phyloP scores from a whole-genome alignment of 2,888 invertebrate species.

The Drosophila limbata region DNA sequence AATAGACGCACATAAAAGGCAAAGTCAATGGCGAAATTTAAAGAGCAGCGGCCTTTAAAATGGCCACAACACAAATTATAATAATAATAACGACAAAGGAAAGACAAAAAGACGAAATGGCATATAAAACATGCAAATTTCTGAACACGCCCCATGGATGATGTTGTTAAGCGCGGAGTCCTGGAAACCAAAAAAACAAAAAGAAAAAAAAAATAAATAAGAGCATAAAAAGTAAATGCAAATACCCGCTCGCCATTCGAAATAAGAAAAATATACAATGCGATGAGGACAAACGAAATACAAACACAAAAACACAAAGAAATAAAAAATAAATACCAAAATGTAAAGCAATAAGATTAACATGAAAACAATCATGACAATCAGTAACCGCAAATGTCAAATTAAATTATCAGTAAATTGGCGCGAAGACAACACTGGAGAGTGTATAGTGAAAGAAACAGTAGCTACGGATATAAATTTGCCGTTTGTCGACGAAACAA shows the following conservation, averaged over 20 bases:
- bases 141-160: slow-evolving; percentile 71
- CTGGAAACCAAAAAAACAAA: slow-evolving; percentile 30
- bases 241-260: slow-evolving; percentile 63
- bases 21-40: slow-evolving; percentile 39
- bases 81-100: slow-evolving; percentile 19
- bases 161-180: slow-evolving; percentile 59
- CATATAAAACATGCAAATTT: slow-evolving; percentile 76
- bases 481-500: slow-evolving; percentile 40
- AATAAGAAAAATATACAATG: slow-evolving; percentile 59
- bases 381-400: slow-evolving; percentile 83
- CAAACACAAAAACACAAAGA: slow-evolving; percentile 42
- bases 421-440: slow-evolving; percentile 50
- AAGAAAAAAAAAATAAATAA: slow-evolving; percentile 48
- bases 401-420: slow-evolving; percentile 84
- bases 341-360: slow-evolving; percentile 78
- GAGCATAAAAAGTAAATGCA: slow-evolving; percentile 76
- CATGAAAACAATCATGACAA: slow-evolving; percentile 83
- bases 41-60: slow-evolving; percentile 60
- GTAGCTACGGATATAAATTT: slow-evolving; percentile 15
- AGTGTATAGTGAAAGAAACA: not conserved
- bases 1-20: slow-evolving; percentile 53
- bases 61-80: slow-evolving; percentile 41
- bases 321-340: slow-evolving; percentile 42
- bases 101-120: slow-evolving; percentile 35
- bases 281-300: slow-evolving; percentile 40